Evolutionary conservation across 1,140 invertebrate genomes (phyloP).

Genomic region (Lasaia peninsularis): DNA sequence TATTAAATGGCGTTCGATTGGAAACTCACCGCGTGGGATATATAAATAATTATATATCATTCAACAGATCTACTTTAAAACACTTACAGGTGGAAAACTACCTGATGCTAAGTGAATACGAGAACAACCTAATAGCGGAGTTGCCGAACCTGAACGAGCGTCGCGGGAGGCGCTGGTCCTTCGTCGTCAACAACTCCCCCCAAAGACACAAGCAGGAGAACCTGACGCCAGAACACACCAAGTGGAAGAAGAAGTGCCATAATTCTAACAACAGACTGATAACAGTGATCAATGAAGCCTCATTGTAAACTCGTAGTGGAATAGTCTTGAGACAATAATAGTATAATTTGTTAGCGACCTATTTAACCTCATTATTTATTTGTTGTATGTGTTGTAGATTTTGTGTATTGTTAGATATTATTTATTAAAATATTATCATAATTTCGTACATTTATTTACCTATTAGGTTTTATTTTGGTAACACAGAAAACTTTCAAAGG

Average conservation of each 20-base stretch:
- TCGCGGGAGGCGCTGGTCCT: conserved; percentile 83
- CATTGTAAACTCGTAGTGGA: conserved; percentile 72
- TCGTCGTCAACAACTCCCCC: conserved; percentile 67
- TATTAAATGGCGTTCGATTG: too few species aligned
- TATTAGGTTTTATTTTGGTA: too few species aligned
- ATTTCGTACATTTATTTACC: too few species aligned
- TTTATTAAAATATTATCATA: conserved; percentile 77
- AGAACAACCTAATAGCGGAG: conserved; percentile 90
- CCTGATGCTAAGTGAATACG: conserved; percentile 91
- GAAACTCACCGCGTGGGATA: too few species aligned
- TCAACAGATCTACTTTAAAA: background rate
- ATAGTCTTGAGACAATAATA: conserved; percentile 66
- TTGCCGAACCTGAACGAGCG: conserved; percentile 85
- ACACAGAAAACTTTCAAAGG: too few species aligned
- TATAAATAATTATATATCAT: too few species aligned
- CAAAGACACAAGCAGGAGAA: conserved; percentile 43
- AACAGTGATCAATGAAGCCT: conserved; percentile 86
- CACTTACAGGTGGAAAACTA: conserved; percentile 86
- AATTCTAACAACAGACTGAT: conserved; percentile 80
- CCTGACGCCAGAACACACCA: conserved; percentile 48
- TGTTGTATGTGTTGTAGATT: conserved; percentile 65
- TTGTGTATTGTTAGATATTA: conserved; percentile 70
- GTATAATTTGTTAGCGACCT: conserved; percentile 56
- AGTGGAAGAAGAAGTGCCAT: conserved; percentile 76
- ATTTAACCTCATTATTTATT: conserved; percentile 77